These are phyloP conservation scores for Dysmachus trigonus DNA, from an alignment of 2,888 invertebrate genomes.

Conservation along the genomic window DNA sequence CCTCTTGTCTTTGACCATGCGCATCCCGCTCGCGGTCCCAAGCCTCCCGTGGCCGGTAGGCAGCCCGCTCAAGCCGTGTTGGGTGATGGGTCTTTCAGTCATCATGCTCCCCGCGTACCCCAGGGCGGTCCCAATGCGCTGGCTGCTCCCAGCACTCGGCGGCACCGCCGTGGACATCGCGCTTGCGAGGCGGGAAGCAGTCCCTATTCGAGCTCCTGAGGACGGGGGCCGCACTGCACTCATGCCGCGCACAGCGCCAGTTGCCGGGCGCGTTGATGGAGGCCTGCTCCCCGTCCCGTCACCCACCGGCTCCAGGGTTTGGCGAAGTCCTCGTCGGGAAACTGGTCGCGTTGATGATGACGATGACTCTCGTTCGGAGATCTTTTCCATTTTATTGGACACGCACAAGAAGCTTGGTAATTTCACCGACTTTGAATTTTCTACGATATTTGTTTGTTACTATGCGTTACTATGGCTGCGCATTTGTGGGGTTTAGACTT, in stretches of 20 bases:
- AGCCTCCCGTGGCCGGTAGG: conserved; percentile 54
- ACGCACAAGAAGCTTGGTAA: background rate
- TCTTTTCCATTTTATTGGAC: conserved; percentile 40
- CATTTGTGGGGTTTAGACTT: background rate
- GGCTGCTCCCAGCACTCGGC: conserved; percentile 64
- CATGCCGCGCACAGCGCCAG: conserved; percentile 2
- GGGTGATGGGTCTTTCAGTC: conserved; percentile 79
- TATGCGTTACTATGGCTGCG: background rate
- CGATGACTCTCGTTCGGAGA: conserved; percentile 11
- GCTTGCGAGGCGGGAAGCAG: conserved; percentile 66
- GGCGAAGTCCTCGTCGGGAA: conserved; percentile 49
- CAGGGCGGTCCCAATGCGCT: conserved; percentile 48
- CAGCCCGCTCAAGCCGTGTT: conserved; percentile 79
- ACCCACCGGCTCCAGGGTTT: background rate
- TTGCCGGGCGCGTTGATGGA: conserved; percentile 37
- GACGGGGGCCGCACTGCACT: conserved; percentile 44
- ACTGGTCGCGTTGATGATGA: conserved; percentile 46
- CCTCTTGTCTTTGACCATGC: conserved; percentile 83
- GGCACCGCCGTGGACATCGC: conserved; percentile 65
- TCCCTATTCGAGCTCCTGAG: conserved; percentile 52
- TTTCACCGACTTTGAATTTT: background rate
- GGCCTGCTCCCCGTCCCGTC: background rate
- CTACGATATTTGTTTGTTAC: background rate
- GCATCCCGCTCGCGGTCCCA: conserved; percentile 65
- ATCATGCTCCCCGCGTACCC: conserved; percentile 49